A percentile compares a stretch with the other conserved stretches of the same genome.
Evolutionary conservation across 2,797 vertebrate genomes (phyloP).

Genomic region (Eremophila alpestris): DNA sequence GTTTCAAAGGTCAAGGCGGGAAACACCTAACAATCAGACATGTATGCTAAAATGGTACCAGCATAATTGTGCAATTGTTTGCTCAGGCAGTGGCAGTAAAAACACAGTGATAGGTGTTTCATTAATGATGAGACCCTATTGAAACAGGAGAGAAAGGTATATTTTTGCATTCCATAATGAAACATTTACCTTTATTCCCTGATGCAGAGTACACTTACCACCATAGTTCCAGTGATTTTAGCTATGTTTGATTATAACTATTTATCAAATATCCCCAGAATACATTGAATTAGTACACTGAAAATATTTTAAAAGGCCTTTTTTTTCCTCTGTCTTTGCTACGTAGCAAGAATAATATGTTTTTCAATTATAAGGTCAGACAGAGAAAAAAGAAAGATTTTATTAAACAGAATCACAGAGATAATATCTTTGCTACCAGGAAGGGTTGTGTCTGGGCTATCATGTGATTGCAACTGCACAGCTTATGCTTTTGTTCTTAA

Average conservation of each 20-base stretch:
- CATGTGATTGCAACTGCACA: neutral
- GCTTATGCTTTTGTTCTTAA: conserved; percentile 36
- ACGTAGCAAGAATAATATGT: neutral
- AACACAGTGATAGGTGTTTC: neutral
- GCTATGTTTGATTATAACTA: neutral
- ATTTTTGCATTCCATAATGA: neutral
- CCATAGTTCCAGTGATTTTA: neutral
- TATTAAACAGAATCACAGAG: neutral
- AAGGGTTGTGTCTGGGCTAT: neutral
- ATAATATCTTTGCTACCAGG: neutral
- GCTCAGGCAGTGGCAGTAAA: neutral
- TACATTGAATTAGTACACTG: neutral
- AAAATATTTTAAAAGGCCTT: neutral
- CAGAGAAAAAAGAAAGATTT: neutral
- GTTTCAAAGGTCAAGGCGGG: conserved; percentile 28
- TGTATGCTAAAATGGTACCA: neutral
- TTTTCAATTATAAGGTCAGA: neutral
- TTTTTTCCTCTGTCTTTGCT: neutral
- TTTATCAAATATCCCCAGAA: neutral
- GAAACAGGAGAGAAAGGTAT: neutral
- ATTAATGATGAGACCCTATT: neutral
- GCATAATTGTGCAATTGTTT: neutral
- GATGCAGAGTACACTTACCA: neutral
- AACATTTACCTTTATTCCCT: neutral
- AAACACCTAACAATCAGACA: neutral